Percentiles rank a stretch among this genome's conserved stretches.
phyloP scores from a whole-genome alignment of 2,888 invertebrate genomes.

The Xanthia togata region DNA sequence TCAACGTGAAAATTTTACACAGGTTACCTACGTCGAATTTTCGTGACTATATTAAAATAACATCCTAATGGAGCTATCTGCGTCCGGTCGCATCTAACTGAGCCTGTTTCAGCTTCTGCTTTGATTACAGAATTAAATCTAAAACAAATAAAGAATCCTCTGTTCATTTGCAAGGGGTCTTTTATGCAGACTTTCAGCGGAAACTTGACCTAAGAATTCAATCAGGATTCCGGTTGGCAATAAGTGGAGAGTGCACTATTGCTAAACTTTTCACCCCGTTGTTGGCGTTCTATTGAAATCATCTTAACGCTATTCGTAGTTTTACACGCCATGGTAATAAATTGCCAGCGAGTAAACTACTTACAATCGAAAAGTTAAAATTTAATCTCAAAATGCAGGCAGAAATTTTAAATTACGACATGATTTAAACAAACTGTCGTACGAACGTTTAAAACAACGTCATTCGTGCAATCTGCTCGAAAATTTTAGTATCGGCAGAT shows the following conservation, averaged over 20 bases:
- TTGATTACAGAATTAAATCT: conserved; percentile 73
- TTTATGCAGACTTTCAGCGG: conserved; percentile 85
- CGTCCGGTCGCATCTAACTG: conserved; percentile 49
- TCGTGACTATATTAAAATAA: conserved; percentile 77
- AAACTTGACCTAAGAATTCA: conserved; percentile 89
- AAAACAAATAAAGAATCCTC: conserved; percentile 76
- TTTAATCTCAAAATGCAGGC: conserved; percentile 85
- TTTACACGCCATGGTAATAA: conserved; percentile 83
- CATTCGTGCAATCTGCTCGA: conserved; percentile 70
- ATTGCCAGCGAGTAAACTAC: conserved; percentile 83
- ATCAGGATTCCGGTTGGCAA: conserved; percentile 86
- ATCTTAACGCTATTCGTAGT: conserved; percentile 84
- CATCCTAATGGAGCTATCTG: conserved; percentile 64
- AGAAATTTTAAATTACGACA: conserved; percentile 81
- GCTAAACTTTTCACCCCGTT: conserved; percentile 85
- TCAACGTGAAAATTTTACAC: conserved; percentile 77
- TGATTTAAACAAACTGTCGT: conserved; percentile 73
- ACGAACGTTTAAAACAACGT: conserved; percentile 67
- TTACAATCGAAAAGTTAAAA: conserved; percentile 83
- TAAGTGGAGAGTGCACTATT: conserved; percentile 87
- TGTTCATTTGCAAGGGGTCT: conserved; percentile 83
- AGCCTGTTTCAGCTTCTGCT: conserved; percentile 63
- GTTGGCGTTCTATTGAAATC: conserved; percentile 87
- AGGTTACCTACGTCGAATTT: conserved; percentile 75
- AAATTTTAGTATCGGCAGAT: conserved; percentile 66